Base-by-base conservation (phyloP, 1,140 invertebrate species). In the Euwallacea similis region DNA sequence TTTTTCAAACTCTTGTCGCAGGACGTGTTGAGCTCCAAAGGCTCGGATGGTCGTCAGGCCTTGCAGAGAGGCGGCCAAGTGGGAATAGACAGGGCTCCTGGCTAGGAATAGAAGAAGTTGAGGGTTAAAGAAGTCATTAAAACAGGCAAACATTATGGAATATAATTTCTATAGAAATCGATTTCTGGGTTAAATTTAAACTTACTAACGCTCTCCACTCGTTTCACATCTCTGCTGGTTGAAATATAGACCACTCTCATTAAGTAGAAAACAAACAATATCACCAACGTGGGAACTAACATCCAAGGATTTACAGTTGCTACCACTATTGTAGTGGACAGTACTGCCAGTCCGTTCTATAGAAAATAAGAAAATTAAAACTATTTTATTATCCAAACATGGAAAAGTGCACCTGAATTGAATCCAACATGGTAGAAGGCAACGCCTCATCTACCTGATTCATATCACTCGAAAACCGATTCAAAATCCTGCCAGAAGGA, bases 41-140 rank as follows among this genome's bases (percentile, higher is more conserved):
- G 93, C 91, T 66, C 94, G 83, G 44, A 97, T 93, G 0, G 93
- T 95, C 66, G 89, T 86, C 3, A 96, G 83, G 2, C 94, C 94
- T 75, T 90, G 88, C 0, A 95, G 76, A 0, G 91, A 90, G 0
- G 92, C 86, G 43, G 89, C 90, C 46, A 96, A 84, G 73, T 96
- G 93, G 0, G 92, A 91, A 77, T 93, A 95, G 0, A 96, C 86
- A 0, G 94, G 94, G 81, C 89, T 91, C 58, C 89, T 87, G 13
- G 86, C 88, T 89, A 74, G 41, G 82, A 80, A 62, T 41, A 33
- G 65, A 62, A 53, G 43, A 54, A 55, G 4, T 33, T 33, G 4
- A 33, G 1, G 21, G 1, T 33, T 33, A 33, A 33, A 33, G 21
- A 33, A 33, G 59, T 10, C 13, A 64, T 44, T 66, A 11, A 47